Evolutionary conservation across 2,113 vertebrate genomes (phyloP), one percentile per base, ranked within the genome.

Genomic region (Aix galericulata): DNA sequence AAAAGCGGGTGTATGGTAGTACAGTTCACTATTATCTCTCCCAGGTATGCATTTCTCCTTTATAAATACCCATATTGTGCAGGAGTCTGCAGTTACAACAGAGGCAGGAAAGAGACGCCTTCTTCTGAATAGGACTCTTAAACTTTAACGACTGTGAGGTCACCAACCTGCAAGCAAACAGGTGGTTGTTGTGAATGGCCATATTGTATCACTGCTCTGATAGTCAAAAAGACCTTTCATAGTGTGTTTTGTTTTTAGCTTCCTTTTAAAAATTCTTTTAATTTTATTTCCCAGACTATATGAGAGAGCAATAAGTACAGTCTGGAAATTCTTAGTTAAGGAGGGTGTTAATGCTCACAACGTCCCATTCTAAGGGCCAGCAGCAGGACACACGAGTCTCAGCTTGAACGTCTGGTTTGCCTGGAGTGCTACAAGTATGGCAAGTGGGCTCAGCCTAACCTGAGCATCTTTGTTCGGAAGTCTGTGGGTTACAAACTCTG

Each of bases 61-160:
- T 67, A 60, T 58, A 92, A 90, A 93, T 60, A 82, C 58, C 76
- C 53, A 12, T 78, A 84, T 86, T 88, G 73, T 91, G 69, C 88
- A 75, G 81, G 88, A 93, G 60, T 42, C 62, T n/a, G 2, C 42
- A 53, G 64, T 53, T 93, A 81, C 34, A 88, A 55, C 17, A 53
- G 63, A 67, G 75, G 22, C 53, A 91, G 69, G 53, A 78, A 95
- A 81, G 86, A 82, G 82, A 92, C 0, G 11, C 52, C 0, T 1
- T 55, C 32, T 82, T 73, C 29, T 82, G 44, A 94, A 91, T 58
- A 72, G 52, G 13, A 2, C 32, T 88, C 67, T 95, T 92, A 89
- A 96, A 94, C 75, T 95, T 96, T 95, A 96, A 96, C 90, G 69
- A 82, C 38, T 31, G 2, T 1, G 52, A 90, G 66, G 69, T 93